phyloP scores from a whole-genome alignment of 2,888 invertebrate genomes.

The Congeria kusceri region DNA sequence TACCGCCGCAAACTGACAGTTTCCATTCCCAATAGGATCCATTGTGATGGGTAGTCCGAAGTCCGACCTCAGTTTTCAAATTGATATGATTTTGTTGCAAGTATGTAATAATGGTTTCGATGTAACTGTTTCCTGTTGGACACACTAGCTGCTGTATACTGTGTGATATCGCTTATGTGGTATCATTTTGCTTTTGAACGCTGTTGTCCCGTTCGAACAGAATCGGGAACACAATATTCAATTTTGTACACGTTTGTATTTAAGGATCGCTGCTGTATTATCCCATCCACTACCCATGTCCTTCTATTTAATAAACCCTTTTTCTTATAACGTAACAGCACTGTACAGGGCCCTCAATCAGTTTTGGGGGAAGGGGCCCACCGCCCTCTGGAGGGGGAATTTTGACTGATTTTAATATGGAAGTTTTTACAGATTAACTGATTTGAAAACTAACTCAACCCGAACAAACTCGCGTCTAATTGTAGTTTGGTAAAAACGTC shows the following conservation, averaged over 20 bases:
- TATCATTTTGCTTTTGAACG: constrained; percentile 17
- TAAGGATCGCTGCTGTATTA: constrained; percentile 9
- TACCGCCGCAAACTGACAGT: too few species aligned
- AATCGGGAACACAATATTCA: constrained; percentile 11
- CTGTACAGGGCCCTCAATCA: too few species aligned
- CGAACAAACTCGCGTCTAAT: too few species aligned
- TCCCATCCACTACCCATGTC: constrained; percentile 8
- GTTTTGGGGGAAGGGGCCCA: too few species aligned
- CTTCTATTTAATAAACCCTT: constrained; percentile 20
- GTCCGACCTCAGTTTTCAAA: too few species aligned
- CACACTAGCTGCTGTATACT: not conserved
- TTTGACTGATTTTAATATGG: too few species aligned
- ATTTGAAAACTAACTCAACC: too few species aligned
- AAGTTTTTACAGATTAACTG: too few species aligned
- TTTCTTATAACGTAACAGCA: constrained; percentile 7
- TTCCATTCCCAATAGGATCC: too few species aligned
- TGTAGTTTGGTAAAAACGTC: too few species aligned
- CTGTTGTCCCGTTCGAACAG: not conserved
- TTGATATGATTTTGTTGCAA: not conserved
- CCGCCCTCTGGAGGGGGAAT: too few species aligned
- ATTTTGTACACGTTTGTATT: constrained; percentile 18
- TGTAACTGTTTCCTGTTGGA: not conserved
- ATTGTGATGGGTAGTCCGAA: constrained; percentile 70
- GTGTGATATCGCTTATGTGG: constrained; percentile 13
- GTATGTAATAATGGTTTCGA: constrained; percentile 7